These are phyloP conservation scores for Prionailurus viverrinus DNA, from an alignment of 2,113 vertebrate species.

Conservation along the genomic window DNA sequence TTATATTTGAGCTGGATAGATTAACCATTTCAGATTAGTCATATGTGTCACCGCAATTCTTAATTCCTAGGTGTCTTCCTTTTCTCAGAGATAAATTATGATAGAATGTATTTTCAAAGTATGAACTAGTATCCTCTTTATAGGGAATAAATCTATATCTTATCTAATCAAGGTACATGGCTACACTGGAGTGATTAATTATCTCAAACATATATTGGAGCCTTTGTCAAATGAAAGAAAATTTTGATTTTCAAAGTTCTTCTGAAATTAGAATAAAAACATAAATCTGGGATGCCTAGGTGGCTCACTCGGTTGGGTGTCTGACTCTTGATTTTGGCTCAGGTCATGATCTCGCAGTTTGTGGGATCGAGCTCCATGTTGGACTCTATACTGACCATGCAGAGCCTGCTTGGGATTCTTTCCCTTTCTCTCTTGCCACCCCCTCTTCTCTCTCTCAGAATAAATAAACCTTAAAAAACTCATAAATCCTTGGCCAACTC, in stretches of 20 bases:
- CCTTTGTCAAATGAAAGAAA: background rate
- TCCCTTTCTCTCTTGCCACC: too few relatives aligned
- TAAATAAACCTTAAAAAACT: too few relatives aligned
- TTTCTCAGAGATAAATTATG: background rate
- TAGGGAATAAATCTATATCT: background rate
- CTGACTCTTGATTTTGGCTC: too few relatives aligned
- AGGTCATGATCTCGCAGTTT: too few relatives aligned
- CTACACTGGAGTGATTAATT: background rate
- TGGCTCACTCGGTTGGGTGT: too few relatives aligned
- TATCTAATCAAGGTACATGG: background rate
- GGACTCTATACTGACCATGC: too few relatives aligned
- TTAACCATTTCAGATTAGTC: background rate
- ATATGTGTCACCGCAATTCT: background rate
- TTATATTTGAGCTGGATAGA: background rate
- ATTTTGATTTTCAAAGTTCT: background rate
- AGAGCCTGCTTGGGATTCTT: too few relatives aligned
- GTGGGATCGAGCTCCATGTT: too few relatives aligned
- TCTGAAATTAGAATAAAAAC: constrained; percentile 1
- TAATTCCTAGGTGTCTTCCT: background rate
- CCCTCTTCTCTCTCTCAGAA: too few relatives aligned
- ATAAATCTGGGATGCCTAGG: background rate
- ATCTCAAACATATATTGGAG: background rate
- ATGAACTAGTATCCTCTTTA: background rate
- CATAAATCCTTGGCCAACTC: background rate
- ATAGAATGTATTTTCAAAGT: background rate